Percentiles rank a stretch among this genome's conserved stretches.
phyloP scores from a whole-genome alignment of 2,113 vertebrate species.

The Entomyzon cyanotis region DNA sequence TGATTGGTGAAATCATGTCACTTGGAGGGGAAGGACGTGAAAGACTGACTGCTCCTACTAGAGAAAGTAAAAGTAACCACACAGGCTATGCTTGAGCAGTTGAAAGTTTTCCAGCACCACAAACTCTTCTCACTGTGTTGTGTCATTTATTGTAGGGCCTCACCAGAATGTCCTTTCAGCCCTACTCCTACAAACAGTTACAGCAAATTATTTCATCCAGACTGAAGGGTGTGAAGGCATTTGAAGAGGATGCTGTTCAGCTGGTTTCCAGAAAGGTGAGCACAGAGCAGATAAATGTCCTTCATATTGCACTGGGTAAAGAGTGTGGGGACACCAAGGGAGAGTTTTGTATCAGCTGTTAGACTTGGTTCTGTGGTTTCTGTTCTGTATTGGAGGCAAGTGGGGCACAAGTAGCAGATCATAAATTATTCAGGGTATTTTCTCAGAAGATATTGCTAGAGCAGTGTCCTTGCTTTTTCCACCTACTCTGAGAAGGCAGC shows the following conservation, averaged over 20 bases:
- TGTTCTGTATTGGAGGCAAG: background rate
- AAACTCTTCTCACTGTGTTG: background rate
- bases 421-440: background rate
- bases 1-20: background rate
- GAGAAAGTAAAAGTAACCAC: background rate
- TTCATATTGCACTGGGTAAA: no score
- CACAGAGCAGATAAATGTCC: background rate
- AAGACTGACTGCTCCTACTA: background rate
- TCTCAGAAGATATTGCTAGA: background rate
- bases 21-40: background rate
- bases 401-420: background rate
- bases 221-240: conserved; percentile 85
- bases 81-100: background rate
- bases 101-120: background rate
- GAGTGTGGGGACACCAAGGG: background rate
- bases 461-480: background rate
- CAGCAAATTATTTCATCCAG: conserved; percentile 91
- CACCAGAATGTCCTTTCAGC: conserved; percentile 96
- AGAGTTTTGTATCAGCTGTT: background rate
- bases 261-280: conserved; percentile 92
- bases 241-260: conserved; percentile 94
- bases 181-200: conserved; percentile 91
- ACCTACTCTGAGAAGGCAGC: background rate
- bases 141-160: conserved; percentile 80
- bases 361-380: background rate